A percentile compares a stretch with the other conserved stretches of the same genome.
Conservation (phyloP, 2,888 invertebrate genomes). For the Fabriciana adippe region DNA sequence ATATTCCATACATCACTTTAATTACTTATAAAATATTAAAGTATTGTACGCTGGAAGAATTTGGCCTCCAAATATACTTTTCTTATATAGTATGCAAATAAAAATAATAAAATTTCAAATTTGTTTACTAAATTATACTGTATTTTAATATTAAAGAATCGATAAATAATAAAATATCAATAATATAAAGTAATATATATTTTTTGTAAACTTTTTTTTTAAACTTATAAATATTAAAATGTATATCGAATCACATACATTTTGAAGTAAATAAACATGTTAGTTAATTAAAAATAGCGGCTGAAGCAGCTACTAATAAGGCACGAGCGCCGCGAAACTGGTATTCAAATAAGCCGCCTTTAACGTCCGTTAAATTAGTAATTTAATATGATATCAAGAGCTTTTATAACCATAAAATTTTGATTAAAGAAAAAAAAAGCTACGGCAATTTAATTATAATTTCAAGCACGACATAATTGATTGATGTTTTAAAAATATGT, state of each 20-base stretch:
- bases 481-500: background rate
- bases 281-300: slow-evolving; percentile 14
- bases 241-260: background rate
- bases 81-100: no score
- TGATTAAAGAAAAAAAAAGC: slow-evolving; percentile 6
- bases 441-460: slow-evolving; percentile 7
- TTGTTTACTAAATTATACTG: no score
- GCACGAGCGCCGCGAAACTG: slow-evolving; percentile 17
- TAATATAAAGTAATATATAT: no score
- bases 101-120: no score
- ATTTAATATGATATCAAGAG: slow-evolving; percentile 21
- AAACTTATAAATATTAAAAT: no score
- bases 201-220: no score
- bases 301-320: slow-evolving; percentile 22
- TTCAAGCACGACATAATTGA: slow-evolving; percentile 4
- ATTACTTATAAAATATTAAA: background rate
- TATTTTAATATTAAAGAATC: no score
- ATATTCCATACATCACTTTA: background rate
- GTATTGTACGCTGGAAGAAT: no score
- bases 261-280: slow-evolving; percentile 24
- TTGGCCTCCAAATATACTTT: no score
- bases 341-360: slow-evolving; percentile 17
- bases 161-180: no score
- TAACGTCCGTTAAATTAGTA: slow-evolving; percentile 23
- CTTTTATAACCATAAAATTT: slow-evolving; percentile 13